Conservation (phyloP, 2,888 invertebrate genomes). For the Drosophila parthenogenetica region DNA sequence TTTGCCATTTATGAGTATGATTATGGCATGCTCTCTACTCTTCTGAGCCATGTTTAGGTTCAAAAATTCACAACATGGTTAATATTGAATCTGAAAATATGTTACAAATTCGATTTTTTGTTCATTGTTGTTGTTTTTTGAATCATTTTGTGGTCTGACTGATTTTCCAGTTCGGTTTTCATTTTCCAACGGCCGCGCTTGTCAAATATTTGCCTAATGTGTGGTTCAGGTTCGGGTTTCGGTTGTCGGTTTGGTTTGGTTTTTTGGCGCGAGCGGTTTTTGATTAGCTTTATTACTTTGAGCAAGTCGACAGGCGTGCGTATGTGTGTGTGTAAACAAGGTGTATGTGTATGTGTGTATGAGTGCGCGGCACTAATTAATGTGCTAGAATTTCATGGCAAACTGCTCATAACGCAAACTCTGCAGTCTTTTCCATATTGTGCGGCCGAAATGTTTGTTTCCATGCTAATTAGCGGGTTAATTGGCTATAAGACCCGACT, state of each 20-base stretch:
- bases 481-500: conserved; percentile 69
- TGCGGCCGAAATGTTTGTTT: conserved; percentile 59
- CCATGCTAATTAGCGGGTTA: conserved; percentile 80
- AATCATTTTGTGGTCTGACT: conserved; percentile 76
- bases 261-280: conserved; percentile 66
- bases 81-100: conserved; percentile 40
- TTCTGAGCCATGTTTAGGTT: not conserved
- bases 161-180: conserved; percentile 55
- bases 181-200: conserved; percentile 37
- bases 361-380: conserved; percentile 66
- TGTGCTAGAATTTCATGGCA: conserved; percentile 63
- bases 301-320: conserved; percentile 44
- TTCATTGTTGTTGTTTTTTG: conserved; percentile 50
- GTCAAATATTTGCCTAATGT: conserved; percentile 79
- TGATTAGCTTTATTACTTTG: conserved; percentile 80
- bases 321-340: not conserved
- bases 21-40: conserved; percentile 1
- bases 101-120: conserved; percentile 62
- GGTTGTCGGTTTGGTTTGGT: conserved; percentile 39
- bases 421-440: conserved; percentile 55
- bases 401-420: conserved; percentile 45
- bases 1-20: conserved; percentile 15
- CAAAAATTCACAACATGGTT: conserved; percentile 22
- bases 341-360: conserved; percentile 6
- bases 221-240: conserved; percentile 62